Percentiles rank a stretch among this genome's conserved stretches.
Evolutionary conservation across 1,140 invertebrate genomes (phyloP).

Genomic region (Drosophila nigrodunni): DNA sequence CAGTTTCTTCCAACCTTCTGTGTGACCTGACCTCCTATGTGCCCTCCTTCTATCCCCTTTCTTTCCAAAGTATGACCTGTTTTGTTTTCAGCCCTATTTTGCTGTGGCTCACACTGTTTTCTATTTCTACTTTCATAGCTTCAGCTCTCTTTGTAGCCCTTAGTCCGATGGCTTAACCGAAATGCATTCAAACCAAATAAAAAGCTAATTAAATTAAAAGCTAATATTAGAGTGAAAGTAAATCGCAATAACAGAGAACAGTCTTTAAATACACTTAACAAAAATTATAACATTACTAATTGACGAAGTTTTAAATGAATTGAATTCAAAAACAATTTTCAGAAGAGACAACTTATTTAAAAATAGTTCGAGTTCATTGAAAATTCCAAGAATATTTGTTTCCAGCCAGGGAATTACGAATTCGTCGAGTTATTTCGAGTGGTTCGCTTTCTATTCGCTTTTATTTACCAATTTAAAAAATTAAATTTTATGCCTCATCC

Average conservation of each 20-base stretch:
- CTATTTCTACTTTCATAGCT: not conserved
- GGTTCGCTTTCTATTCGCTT: slow-evolving; percentile 6
- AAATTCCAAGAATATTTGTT: not conserved
- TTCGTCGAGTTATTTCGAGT: slow-evolving; percentile 7
- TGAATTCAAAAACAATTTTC: not conserved
- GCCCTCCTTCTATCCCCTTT: not conserved
- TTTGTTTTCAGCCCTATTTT: slow-evolving; percentile 32
- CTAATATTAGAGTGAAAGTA: slow-evolving; percentile 58
- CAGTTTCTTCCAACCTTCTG: slow-evolving; percentile 10
- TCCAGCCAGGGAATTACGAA: not conserved
- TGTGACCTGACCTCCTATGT: slow-evolving; percentile 17
- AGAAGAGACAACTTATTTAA: not conserved
- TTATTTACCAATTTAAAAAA: slow-evolving; percentile 75
- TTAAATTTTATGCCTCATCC: slow-evolving; percentile 61
- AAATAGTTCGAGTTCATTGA: not conserved
- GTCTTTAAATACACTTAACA: slow-evolving; percentile 1
- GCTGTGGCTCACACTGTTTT: slow-evolving; percentile 9
- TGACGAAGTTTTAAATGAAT: not conserved
- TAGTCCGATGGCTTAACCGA: not conserved
- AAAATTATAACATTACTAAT: not conserved
- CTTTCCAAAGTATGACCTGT: slow-evolving; percentile 15
- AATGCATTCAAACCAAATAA: slow-evolving; percentile 62
- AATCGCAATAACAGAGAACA: slow-evolving; percentile 29
- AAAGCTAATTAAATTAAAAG: slow-evolving; percentile 68
- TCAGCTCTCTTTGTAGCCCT: not conserved